A percentile compares a stretch with the other conserved stretches of the same genome.
Conservation (phyloP, 2,113 vertebrate genomes). For the Grus americana region DNA sequence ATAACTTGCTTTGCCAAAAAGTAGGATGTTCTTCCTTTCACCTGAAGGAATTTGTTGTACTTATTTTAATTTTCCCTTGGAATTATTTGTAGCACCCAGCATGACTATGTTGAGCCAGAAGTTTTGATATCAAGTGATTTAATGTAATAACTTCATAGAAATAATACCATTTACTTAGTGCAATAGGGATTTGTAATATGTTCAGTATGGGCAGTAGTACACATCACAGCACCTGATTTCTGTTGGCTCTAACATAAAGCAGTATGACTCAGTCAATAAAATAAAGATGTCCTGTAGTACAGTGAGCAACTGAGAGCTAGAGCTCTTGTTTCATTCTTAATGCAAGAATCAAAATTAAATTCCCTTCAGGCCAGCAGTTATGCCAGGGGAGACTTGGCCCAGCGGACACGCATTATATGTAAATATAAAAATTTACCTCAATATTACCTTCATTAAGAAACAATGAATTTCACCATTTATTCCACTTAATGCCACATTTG, state of each 20-base stretch:
- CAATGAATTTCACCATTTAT: neutral
- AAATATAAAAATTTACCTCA: neutral
- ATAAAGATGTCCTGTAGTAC: neutral
- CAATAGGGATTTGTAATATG: neutral
- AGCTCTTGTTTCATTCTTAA: neutral
- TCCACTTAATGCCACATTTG: neutral
- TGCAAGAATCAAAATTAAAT: neutral
- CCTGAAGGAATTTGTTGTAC: neutral
- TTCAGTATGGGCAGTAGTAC: neutral
- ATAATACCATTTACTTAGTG: neutral
- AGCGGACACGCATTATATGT: neutral
- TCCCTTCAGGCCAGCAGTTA: neutral
- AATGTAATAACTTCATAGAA: neutral
- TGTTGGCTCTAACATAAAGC: neutral
- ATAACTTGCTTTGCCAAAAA: neutral
- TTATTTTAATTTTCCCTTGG: neutral
- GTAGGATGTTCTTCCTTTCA: neutral
- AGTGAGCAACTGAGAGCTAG: neutral
- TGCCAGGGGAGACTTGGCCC: neutral
- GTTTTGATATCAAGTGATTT: neutral
- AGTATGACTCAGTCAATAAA: neutral
- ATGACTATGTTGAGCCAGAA: neutral
- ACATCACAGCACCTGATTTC: neutral
- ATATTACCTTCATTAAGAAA: neutral
- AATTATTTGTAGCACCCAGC: neutral